phyloP scores from a whole-genome alignment of 2,113 vertebrate species.

The Gallinago media region DNA sequence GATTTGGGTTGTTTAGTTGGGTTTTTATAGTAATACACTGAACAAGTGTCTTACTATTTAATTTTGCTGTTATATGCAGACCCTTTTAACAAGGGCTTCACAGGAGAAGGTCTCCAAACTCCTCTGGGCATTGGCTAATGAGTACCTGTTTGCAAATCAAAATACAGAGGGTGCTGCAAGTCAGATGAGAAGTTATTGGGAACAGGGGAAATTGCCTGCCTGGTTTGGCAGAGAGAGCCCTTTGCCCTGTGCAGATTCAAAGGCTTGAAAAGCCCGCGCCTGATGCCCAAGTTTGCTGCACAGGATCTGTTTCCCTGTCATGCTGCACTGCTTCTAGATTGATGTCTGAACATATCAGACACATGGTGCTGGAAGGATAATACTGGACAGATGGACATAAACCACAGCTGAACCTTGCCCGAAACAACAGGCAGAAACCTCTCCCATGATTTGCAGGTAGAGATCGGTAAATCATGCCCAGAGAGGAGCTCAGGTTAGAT shows the following conservation, averaged over 20 bases:
- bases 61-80: not conserved
- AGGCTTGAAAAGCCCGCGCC: not conserved
- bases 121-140: not conserved
- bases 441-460: not conserved
- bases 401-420: not conserved
- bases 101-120: not conserved
- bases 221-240: not conserved
- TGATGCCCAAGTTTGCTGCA: not conserved
- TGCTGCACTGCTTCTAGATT: rapidly evolving
- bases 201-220: not conserved
- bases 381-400: not conserved
- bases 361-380: not conserved
- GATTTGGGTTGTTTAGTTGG: not conserved
- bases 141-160: not conserved
- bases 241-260: not conserved
- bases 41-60: not conserved
- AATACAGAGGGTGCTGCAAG: not conserved
- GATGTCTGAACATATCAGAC: not conserved
- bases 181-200: not conserved
- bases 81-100: not conserved
- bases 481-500: not conserved
- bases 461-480: not conserved
- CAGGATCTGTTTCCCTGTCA: not conserved
- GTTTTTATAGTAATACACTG: not conserved
- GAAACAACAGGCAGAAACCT: not conserved